A percentile compares a stretch with the other conserved stretches of the same genome.
These are phyloP conservation scores for Aphelenchoides bicaudatus DNA, from an alignment of 2,888 invertebrate genomes.

Conservation along the genomic window DNA sequence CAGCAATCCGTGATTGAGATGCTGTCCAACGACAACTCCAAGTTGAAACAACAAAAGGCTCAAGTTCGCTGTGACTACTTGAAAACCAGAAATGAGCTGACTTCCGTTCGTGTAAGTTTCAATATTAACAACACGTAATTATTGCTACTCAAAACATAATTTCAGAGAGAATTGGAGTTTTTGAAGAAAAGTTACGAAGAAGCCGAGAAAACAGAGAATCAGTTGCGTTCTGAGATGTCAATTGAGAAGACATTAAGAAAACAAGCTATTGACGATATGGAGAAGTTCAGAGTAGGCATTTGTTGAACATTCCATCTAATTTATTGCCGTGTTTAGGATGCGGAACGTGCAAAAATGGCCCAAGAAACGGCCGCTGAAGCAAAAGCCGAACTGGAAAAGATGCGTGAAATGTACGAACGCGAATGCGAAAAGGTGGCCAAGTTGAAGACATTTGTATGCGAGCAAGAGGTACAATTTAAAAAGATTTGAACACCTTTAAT, in stretches of 20 bases:
- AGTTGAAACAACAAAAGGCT: conserved; percentile 14
- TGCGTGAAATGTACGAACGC: too few species aligned
- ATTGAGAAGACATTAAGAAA: conserved; percentile 5
- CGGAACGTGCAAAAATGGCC: conserved; percentile 3
- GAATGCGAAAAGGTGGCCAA: conserved; percentile 8
- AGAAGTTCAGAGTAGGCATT: neutral
- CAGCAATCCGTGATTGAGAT: neutral
- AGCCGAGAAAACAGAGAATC: conserved; percentile 1
- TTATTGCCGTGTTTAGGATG: neutral
- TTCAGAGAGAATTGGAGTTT: conserved; percentile 1
- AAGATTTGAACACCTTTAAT: conserved; percentile 2
- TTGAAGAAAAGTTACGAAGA: conserved; percentile 3
- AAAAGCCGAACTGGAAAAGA: conserved; percentile 13
- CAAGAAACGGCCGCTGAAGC: neutral
- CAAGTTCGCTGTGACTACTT: conserved; percentile 4
- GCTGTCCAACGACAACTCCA: conserved; percentile 1
- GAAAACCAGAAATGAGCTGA: conserved; percentile 6
- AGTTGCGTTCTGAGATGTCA: conserved; percentile 8
- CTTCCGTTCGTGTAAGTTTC: neutral
- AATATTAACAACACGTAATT: neutral
- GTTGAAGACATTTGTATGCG: conserved; percentile 10
- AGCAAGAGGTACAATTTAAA: conserved; percentile 10
- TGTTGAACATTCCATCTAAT: neutral
- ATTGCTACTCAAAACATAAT: too few species aligned
- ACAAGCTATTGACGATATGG: conserved; percentile 3